Evolutionary conservation across 2,113 vertebrate species (phyloP).

Genomic region (Cheirogaleus medius): DNA sequence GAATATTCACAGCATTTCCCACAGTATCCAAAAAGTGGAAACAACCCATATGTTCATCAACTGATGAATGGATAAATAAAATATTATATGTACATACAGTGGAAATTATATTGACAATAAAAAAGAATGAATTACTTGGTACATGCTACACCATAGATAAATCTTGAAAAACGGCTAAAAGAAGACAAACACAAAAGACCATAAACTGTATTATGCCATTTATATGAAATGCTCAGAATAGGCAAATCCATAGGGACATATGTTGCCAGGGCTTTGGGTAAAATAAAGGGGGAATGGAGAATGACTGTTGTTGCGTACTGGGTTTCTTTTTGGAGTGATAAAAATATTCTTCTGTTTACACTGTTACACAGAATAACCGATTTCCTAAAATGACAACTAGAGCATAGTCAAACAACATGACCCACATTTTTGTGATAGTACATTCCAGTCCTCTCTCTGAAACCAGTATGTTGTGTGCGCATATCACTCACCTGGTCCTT

Average conservation of each 20-base stretch:
- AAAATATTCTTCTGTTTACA: conserved; percentile 24
- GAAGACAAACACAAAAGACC: background rate
- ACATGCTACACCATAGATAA: background rate
- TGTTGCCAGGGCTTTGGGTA: background rate
- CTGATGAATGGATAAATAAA: background rate
- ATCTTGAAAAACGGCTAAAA: conserved; percentile 30
- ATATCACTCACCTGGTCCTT: conserved; percentile 81
- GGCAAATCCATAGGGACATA: background rate
- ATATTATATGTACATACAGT: background rate
- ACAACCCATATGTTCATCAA: background rate
- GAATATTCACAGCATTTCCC: background rate
- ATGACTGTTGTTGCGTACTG: background rate
- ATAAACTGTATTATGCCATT: background rate
- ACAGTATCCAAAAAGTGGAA: background rate
- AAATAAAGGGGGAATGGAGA: background rate
- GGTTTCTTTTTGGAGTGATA: background rate
- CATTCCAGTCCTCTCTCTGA: background rate
- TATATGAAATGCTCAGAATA: background rate
- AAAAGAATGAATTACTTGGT: background rate
- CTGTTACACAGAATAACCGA: background rate
- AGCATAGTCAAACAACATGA: background rate
- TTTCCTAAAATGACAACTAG: background rate
- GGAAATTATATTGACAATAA: background rate
- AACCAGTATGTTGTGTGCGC: background rate
- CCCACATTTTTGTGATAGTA: background rate